Base-by-base conservation (phyloP, 1,140 invertebrate species). In the Drosophila murphyi region DNA sequence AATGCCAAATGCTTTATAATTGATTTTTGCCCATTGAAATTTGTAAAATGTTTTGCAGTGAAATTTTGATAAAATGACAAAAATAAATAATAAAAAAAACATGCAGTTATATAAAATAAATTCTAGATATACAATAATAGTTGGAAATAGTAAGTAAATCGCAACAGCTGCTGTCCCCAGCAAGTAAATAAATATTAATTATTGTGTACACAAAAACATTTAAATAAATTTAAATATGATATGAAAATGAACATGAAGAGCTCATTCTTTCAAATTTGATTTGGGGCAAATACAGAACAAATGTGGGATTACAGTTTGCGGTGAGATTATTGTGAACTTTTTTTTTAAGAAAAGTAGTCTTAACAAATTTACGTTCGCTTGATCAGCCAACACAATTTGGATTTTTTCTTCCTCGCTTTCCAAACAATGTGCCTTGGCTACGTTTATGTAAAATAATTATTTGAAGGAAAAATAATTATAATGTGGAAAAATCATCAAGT, bases 1-100 rank as follows among this genome's bases (percentile, higher is more conserved):
- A 74, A 70, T 78, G 61, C 28, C 55, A 72, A 71, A 72, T 67
- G 82, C 82, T 86, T 87, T 76, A 48, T 86, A 86, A 88, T 86
- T 82, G 82, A 87, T 80, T 85, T 80, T 79, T 63, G 45, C 72
- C 61, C 62, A 85, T 68, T 76, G 59, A 72, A 60, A 85, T 68
- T 76, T 63, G 78, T 67, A 78, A 77, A 81, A 74, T 55, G 61
- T 51, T 59, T 43, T 35, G 20, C 54, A 37, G 3, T 12, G 3
- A 67, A 59, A 47, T 52, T 28, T 52, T 45, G 55, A 54, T 47
- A 55, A 59, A 39, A 41, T 48, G 48, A 61, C 45, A 72, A 43
- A 31, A 50, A 32, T 64, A 60, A 37, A 32, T 39, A 57, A 73
- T 63, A 63, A 63, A 76, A 7, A 41, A 61, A 35, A 69, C 35